phyloP scores from a whole-genome alignment of 1,140 invertebrate species.

The Brachionus angularis region DNA sequence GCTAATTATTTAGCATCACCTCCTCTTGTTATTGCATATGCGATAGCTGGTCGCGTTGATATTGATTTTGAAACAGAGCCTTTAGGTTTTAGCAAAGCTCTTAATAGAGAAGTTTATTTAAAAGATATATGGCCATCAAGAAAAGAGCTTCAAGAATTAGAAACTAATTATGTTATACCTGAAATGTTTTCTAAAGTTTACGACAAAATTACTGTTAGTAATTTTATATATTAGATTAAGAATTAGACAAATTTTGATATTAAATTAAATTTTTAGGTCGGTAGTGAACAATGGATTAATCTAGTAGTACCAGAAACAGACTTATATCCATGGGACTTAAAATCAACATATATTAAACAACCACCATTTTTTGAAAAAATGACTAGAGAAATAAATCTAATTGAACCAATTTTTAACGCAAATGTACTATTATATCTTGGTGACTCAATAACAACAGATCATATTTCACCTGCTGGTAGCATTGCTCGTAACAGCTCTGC shows the following conservation, averaged over 20 bases:
- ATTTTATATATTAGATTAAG: too few species aligned
- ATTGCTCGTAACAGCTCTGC: constrained; percentile 90
- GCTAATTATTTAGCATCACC: constrained; percentile 95
- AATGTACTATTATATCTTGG: constrained; percentile 58
- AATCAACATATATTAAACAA: constrained; percentile 90
- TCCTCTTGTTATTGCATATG: constrained; percentile 89
- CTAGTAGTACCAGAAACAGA: constrained; percentile 70
- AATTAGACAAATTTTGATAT: too few species aligned
- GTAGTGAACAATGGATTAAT: constrained; percentile 78
- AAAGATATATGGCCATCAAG: constrained; percentile 90
- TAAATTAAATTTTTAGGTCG: too few species aligned
- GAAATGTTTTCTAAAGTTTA: constrained; percentile 98
- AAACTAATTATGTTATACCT: constrained; percentile 82
- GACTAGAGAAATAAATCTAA: constrained; percentile 51
- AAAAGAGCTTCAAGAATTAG: constrained; percentile 79
- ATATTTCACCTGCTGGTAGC: constrained; percentile 94
- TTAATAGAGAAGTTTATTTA: constrained; percentile 75
- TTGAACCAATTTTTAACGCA: constrained; percentile 2
- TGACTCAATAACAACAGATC: constrained; percentile 94
- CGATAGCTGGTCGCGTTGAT: constrained; percentile 83
- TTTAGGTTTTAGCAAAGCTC: constrained; percentile 67
- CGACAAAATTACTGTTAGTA: constrained; percentile 63
- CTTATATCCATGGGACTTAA: constrained; percentile 83
- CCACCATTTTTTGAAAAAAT: constrained; percentile 93
- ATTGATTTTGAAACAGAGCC: constrained; percentile 90